Base-by-base conservation (phyloP, 2,888 invertebrate genomes). In the Yponomeuta malinellus region DNA sequence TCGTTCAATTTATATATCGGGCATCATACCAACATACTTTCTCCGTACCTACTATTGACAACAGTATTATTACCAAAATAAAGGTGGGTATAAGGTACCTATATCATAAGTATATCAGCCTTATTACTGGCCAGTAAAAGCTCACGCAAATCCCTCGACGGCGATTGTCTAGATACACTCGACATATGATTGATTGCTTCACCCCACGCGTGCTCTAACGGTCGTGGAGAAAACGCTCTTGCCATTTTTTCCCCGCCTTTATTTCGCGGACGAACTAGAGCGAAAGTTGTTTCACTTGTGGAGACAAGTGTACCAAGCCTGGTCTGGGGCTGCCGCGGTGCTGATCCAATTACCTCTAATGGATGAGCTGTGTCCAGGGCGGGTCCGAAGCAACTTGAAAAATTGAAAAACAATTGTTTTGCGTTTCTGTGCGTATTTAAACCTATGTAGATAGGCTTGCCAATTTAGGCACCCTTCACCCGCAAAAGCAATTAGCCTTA, bases 341-440 rank as follows among this genome's bases (percentile, higher is more conserved):
- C 74, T 82, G 78, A 87, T 87, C 86, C 89, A 89, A 90, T 90
- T 89, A 89, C 82, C 79, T 79, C 76, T 89, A 89, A 88, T 89
- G 89, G 88, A 86, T 79, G 73, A 81, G 81, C 77, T 77, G 71
- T 74, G 75, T 72, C 74, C 73, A 71, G 71, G 65, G 69, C 66
- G 59, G 68, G 68, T 48, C 37, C 10, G 12, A 31, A 23, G 29
- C 33, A 68, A 48, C 48, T 48, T 48, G 48, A 68, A 68, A 68
- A 48, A 48, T 65, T 65, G 48, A 68, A 23, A 52, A 48, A 48
- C 68, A 48, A 68, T 23, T 33, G 31, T 68, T 31, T 59, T 1
- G 12, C 5, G 15, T 15, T 4, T 12, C 52, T 12, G 0, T 15
- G 52, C 15, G 10, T 65, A 31, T 65, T 6, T 23, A 64, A 10